Base-by-base conservation (phyloP, 2,888 invertebrate species). In the Leptopilina drosophilae region DNA sequence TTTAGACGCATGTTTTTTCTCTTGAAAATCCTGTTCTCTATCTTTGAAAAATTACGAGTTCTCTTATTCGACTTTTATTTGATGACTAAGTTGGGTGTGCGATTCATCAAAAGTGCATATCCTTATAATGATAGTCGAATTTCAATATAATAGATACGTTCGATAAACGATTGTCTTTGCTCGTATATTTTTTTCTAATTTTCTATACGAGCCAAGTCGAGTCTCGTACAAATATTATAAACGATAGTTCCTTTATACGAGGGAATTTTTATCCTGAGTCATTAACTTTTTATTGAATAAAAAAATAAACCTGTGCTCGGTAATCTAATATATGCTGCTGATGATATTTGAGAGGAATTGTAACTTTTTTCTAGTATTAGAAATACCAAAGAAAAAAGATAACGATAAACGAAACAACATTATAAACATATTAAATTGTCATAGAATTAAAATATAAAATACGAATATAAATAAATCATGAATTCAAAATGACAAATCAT, bases 61-160 rank as follows among this genome's bases (percentile, higher is more conserved):
- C 56, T 53, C 49, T n/a, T 46, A 8, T 46, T 46, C 42, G 49
- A n/a, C 33, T 73, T 33, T 33, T 73, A 33, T 26, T 73, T 33
- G 14, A 64, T 64, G 2, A 49, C 15, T 53, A 49, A 69, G 49
- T 53, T 73, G 73, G 53, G 56, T 73, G 26, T 33, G 69, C 33
- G 26, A 69, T 56, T 69, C 14, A 26, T 56, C 56, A 73, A n/a
- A 49, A 73, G 4, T 40, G 53, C 40, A 73, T 73, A 56, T 73
- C 56, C 33, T 4, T 42, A 49, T 56, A 73, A 53, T 53, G 69
- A 73, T 56, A 56, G 56, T 73, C 73, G 56, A 73, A 56, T 56
- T 33, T 73, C 56, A 33, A 56, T 73, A 56, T 73, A 73, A 66
- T 69, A 56, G 73, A 53, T 73, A 56, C 73, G 73, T 73, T 73